Evolutionary conservation across 2,888 invertebrate genomes (phyloP), one percentile per base, ranked within the genome.

Genomic region (Scrobipalpa costella): DNA sequence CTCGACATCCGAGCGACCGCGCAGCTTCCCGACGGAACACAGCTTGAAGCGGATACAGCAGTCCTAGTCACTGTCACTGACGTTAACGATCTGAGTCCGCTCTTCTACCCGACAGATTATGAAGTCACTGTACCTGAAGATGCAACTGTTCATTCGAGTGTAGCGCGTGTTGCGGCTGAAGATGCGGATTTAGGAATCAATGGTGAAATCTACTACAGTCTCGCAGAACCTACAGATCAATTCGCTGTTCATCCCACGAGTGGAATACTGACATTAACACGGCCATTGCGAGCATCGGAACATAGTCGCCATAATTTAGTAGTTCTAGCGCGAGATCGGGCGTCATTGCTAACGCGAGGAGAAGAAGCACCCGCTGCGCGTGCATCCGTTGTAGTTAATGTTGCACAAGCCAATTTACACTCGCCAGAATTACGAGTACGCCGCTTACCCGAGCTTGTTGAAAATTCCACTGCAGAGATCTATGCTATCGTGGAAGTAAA

Each of bases 171-270:
- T 61, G 92, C 94, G 40, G 99, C 99, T 0, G 98, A 98, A 78
- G 99, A 99, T 88, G 98, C 99, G 3, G 99, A 99, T 85, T 92
- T 97, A 40, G 99, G 99, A 2, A 93, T 97, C 74, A 99, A 99
- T 85, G 98, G 98, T 0, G 98, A 99, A 90, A 97, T 99, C 73
- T 99, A 99, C 89, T 99, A 98, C 89, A 98, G 97, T 83, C 95
- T 99, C 76, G 92, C 94, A 60, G 95, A 96, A 72, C 93, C 94
- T 65, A 96, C 95, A 55, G 95, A 96, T 77, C 95, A 94, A 74
- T 99, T 99, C 83, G 96, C 97, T 40, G 95, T 99, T 64, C 98
- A 99, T 85, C 98, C 98, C 1, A 96, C 97, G 63, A 96, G 96
- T 57, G 99, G 99, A 9, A 94, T 96, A 33, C 94, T 99, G 66